Evolutionary conservation across 2,797 vertebrate species (phyloP).

Genomic region (Mormyrops boulengeri): DNA sequence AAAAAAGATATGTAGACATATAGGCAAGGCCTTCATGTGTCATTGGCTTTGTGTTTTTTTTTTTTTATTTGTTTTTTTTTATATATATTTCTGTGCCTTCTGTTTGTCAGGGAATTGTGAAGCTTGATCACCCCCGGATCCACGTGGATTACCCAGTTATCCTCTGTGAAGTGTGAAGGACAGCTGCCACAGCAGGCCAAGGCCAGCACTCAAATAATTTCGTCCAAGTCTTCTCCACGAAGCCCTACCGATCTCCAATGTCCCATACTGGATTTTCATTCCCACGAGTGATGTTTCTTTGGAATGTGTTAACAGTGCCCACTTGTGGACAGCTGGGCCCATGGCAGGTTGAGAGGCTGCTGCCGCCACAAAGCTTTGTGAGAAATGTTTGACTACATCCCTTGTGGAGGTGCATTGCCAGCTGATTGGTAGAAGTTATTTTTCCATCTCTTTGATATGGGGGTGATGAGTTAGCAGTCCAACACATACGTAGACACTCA

Average conservation of each 20-base stretch:
- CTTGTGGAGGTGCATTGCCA: not conserved
- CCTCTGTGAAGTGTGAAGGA: slow-evolving; percentile 84
- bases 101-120: slow-evolving; percentile 77
- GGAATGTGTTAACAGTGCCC: slow-evolving; percentile 45
- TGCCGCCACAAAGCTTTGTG: slow-evolving; percentile 39
- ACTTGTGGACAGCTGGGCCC: slow-evolving; percentile 47
- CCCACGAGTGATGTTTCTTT: slow-evolving; percentile 39
- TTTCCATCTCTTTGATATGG: not conserved
- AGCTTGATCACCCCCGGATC: slow-evolving; percentile 85
- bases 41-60: not conserved
- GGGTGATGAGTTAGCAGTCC: not conserved
- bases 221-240: slow-evolving; percentile 38
- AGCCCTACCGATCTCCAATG: slow-evolving; percentile 24
- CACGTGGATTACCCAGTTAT: slow-evolving; percentile 93
- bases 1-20: not conserved
- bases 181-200: slow-evolving; percentile 27
- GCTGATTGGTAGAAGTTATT: not conserved
- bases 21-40: not conserved
- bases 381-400: slow-evolving; percentile 44
- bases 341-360: slow-evolving; percentile 49
- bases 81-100: not conserved
- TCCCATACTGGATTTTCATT: slow-evolving; percentile 42
- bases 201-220: slow-evolving; percentile 49
- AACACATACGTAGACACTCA: not conserved
- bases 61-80: not conserved